These are phyloP conservation scores for Chloroceryle aenea DNA, from an alignment of 2,113 vertebrate species.

Conservation along the genomic window DNA sequence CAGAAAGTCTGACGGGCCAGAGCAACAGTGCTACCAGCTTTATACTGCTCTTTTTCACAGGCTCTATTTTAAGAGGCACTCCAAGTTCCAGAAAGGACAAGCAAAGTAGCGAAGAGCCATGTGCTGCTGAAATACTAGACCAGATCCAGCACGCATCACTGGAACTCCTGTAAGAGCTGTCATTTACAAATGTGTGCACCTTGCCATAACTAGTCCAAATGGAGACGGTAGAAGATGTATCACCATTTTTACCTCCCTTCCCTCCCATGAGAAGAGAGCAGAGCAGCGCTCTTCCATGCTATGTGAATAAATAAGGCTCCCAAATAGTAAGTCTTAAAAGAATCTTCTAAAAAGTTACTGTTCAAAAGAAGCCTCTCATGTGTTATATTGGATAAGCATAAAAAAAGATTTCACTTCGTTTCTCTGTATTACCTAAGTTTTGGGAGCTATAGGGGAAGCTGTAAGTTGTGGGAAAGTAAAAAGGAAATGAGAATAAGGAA, in stretches of 20 bases:
- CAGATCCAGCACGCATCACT: background rate
- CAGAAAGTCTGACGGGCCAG: accelerated
- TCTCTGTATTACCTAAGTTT: background rate
- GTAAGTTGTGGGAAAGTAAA: background rate
- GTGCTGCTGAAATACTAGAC: background rate
- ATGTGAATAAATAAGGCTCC: background rate
- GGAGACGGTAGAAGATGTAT: accelerated
- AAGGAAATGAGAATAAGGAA: background rate
- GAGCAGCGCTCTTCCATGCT: background rate
- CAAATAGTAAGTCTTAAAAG: background rate
- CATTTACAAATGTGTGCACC: background rate
- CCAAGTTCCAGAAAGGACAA: background rate
- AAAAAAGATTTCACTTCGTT: background rate
- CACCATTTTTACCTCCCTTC: background rate
- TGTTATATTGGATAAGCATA: background rate
- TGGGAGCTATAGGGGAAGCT: background rate
- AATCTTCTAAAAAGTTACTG: background rate
- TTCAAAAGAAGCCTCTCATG: background rate
- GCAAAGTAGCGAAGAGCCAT: background rate
- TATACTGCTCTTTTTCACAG: background rate
- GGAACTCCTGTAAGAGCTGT: background rate
- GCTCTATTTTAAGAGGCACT: background rate
- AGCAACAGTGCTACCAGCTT: background rate
- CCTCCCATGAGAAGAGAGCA: background rate
- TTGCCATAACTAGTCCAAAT: background rate